Percentiles rank a stretch among this genome's conserved stretches.
phyloP scores from a whole-genome alignment of 2,888 invertebrate species.

The Octonoba sinensis region DNA sequence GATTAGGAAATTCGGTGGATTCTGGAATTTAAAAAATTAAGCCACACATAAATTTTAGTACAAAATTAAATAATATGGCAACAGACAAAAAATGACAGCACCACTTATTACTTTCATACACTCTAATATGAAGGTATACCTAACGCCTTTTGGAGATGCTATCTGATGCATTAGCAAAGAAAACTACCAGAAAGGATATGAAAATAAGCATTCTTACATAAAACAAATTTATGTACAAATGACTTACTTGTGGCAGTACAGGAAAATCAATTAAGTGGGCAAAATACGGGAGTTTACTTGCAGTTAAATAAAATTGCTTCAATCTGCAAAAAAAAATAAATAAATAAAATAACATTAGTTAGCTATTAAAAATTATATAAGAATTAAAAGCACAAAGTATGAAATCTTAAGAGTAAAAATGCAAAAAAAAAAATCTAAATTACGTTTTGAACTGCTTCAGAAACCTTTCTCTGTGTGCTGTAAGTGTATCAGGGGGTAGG shows the following conservation, averaged over 20 bases:
- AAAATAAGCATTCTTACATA: background rate
- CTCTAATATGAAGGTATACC: too few species aligned
- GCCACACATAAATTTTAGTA: background rate
- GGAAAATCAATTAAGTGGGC: constrained; percentile 94
- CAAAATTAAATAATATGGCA: background rate
- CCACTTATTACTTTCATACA: too few species aligned
- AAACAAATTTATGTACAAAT: background rate
- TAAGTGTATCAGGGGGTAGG: constrained; percentile 88
- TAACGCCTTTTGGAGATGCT: too few species aligned
- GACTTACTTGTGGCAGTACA: constrained; percentile 83
- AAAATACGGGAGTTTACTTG: constrained; percentile 96
- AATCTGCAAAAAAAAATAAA: constrained; percentile 74
- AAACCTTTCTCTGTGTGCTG: constrained; percentile 92
- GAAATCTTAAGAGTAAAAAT: background rate
- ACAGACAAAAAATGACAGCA: too few species aligned
- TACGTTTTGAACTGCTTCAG: constrained; percentile 85
- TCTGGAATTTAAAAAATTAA: constrained; percentile 73
- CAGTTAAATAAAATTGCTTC: constrained; percentile 92
- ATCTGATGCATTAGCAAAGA: too few species aligned
- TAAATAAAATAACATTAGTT: background rate
- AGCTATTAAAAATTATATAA: background rate
- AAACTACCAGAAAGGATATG: constrained; percentile 23
- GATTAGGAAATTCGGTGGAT: constrained; percentile 94
- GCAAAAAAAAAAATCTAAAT: too few species aligned
- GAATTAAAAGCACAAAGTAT: background rate